These are phyloP conservation scores for Pyrocoelia pectoralis DNA, from an alignment of 2,888 invertebrate species.

Conservation along the genomic window DNA sequence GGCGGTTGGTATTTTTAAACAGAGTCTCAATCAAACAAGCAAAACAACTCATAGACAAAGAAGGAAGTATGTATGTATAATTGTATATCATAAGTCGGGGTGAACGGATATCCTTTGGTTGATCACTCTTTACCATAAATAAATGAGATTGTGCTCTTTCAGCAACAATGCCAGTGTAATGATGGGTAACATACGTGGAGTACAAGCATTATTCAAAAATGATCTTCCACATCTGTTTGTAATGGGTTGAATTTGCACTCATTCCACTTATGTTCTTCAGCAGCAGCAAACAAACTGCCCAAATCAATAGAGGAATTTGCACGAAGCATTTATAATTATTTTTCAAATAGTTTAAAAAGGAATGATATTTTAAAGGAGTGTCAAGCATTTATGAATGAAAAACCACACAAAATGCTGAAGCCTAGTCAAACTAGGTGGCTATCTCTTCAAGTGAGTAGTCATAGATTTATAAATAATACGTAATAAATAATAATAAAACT, in stretches of 20 bases:
- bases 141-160: too few species aligned
- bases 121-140: too few species aligned
- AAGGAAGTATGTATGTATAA: too few species aligned
- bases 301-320: conserved; percentile 3
- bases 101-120: too few species aligned
- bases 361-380: background rate
- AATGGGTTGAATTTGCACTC: conserved; percentile 1
- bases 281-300: conserved; percentile 1
- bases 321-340: conserved; percentile 3
- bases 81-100: too few species aligned
- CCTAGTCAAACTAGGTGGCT: conserved; percentile 4
- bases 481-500: conserved; percentile 1
- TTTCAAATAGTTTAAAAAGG: conserved; percentile 4
- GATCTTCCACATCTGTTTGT: conserved; percentile 3
- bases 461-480: background rate
- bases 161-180: conserved; percentile 42
- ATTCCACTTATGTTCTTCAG: conserved; percentile 1
- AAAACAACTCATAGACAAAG: too few species aligned
- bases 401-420: background rate
- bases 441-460: conserved; percentile 2
- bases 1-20: too few species aligned
- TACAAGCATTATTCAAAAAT: conserved; percentile 22
- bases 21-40: too few species aligned
- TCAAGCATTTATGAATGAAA: conserved; percentile 1
- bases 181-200: conserved; percentile 37